Conservation (phyloP, 2,888 invertebrate genomes). For the Strigamia maritima region DNA sequence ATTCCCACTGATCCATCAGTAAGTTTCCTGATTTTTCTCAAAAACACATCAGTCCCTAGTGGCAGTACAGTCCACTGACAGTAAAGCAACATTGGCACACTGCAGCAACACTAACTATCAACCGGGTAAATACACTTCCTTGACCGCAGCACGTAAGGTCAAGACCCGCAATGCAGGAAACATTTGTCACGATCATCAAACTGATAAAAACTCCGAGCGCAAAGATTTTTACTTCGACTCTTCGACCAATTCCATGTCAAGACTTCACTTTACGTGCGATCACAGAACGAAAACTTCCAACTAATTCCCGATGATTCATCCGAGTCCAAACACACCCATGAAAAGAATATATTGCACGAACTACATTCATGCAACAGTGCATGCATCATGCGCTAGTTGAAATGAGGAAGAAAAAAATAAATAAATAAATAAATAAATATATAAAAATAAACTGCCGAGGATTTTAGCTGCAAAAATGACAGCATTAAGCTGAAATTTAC, state of each 20-base stretch:
- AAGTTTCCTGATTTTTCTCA: neutral
- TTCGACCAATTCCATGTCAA: neutral
- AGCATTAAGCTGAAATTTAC: conserved; percentile 28
- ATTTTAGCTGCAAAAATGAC: conserved; percentile 13
- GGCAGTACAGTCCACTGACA: neutral
- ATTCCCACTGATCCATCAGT: neutral
- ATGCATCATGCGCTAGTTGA: neutral
- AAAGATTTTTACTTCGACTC: neutral
- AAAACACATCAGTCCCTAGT: neutral
- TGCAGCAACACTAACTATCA: neutral
- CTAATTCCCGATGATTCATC: neutral
- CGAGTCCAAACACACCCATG: neutral
- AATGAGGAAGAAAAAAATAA: neutral
- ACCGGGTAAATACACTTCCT: neutral
- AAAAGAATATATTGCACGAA: neutral
- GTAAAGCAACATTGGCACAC: neutral
- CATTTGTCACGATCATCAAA: conserved; percentile 25
- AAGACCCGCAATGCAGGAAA: neutral
- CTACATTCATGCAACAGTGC: neutral
- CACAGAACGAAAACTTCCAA: neutral
- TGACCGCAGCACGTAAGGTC: conserved; percentile 5
- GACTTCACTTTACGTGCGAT: neutral
- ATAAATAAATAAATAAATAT: neutral
- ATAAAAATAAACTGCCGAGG: neutral
- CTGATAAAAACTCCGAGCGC: neutral